Conservation (phyloP, 2,113 vertebrate genomes). For the Upupa epops region DNA sequence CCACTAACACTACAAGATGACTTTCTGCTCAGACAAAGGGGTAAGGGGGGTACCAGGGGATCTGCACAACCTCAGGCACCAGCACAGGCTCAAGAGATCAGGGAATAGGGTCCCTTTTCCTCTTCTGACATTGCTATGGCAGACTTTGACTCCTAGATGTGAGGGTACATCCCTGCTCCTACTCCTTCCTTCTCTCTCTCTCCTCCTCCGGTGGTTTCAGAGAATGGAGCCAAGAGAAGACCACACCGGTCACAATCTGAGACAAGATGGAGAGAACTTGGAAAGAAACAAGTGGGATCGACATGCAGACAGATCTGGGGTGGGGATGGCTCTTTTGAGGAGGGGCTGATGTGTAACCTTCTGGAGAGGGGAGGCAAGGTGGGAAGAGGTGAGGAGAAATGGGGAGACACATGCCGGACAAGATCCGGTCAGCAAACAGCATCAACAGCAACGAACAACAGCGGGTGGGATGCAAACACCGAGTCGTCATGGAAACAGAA, state of each 20-base stretch:
- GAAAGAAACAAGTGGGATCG: conserved; percentile 45
- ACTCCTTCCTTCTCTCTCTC: background rate
- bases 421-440: conserved; percentile 69
- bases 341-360: conserved; percentile 42
- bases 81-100: background rate
- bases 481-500: conserved; percentile 82
- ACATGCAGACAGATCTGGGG: conserved; percentile 78
- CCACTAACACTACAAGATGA: background rate
- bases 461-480: conserved; percentile 71
- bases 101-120: background rate
- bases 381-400: conserved; percentile 69
- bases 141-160: background rate
- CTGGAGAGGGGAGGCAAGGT: conserved; percentile 50
- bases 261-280: conserved; percentile 70
- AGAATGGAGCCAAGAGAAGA: conserved; percentile 77
- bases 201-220: conserved; percentile 3
- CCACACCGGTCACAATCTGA: conserved; percentile 66
- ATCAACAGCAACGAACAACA: conserved; percentile 73
- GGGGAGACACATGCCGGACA: conserved; percentile 56
- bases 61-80: background rate
- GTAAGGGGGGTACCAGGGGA: background rate
- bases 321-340: conserved; percentile 15
- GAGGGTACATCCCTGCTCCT: background rate
- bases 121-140: background rate
- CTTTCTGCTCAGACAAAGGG: background rate